Percentiles rank a stretch among this genome's conserved stretches.
These are phyloP conservation scores for Odontamblyopus rebecca DNA, from an alignment of 2,797 vertebrate genomes.

Conservation along the genomic window DNA sequence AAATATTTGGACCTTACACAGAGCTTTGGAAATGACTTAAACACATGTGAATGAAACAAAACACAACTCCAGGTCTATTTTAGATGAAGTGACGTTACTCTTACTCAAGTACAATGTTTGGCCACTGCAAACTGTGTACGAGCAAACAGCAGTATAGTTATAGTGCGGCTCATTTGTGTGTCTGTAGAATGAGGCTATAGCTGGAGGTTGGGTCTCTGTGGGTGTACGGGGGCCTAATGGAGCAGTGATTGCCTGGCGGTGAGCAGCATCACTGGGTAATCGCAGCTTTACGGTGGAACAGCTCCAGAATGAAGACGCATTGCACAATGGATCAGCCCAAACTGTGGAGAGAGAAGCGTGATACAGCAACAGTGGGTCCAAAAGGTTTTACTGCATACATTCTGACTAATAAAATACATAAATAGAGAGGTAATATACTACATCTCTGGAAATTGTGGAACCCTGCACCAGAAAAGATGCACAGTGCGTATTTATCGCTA, in stretches of 20 bases:
- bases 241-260: slow-evolving; percentile 77
- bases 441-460: too few species aligned
- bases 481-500: too few species aligned
- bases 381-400: too few species aligned
- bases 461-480: too few species aligned
- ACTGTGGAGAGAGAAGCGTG: slow-evolving; percentile 18
- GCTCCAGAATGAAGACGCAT: slow-evolving; percentile 72
- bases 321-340: slow-evolving; percentile 58
- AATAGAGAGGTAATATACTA: too few species aligned
- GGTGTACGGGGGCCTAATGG: slow-evolving; percentile 72
- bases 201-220: slow-evolving; percentile 28
- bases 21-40: too few species aligned
- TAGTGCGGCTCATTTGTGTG: slow-evolving; percentile 64
- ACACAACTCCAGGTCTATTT: too few species aligned
- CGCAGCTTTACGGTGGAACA: slow-evolving; percentile 69
- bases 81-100: too few species aligned
- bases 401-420: too few species aligned
- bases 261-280: slow-evolving; percentile 78
- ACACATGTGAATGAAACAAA: too few species aligned
- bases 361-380: slow-evolving; percentile 16
- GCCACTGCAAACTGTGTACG: slow-evolving; percentile 35
- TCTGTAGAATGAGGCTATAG: slow-evolving; percentile 37
- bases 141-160: slow-evolving; percentile 19
- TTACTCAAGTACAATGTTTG: too few species aligned
- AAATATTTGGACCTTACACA: too few species aligned